Evolutionary conservation across 2,113 vertebrate species (phyloP), one percentile per base, ranked within the genome.

Genomic region (Microtus montanus): DNA sequence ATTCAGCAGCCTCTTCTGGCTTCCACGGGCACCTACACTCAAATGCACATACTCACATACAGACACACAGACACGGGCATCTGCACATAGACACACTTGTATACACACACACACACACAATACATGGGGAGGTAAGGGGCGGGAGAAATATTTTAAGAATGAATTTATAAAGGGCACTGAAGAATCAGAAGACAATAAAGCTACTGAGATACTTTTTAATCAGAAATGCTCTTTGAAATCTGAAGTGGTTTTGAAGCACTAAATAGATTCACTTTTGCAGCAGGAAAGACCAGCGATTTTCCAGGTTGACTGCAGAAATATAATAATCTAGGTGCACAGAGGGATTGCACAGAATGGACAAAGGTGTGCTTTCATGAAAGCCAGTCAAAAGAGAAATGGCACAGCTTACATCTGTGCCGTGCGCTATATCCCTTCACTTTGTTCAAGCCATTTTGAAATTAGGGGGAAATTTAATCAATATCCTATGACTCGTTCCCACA

Each of bases 281-380:
- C 24, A 35, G 35, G 12, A 41, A 80, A 77, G 10, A 73, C 30
- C 24, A 84, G 85, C n/a, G 20, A 49, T 91, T 88, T 90, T 70
- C 79, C 41, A 54, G 7, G 63, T 35, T 89, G 64, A 79, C 71
- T 93, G 70, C 20, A 80, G 87, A 97, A 92, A 88, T 58, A 47
- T 22, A 94, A 74, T 66, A 68, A 35, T 75, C 33, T 88, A 87
- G 68, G 22, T 83, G 78, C 87, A 77, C 17, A 83, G 82, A 61
- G 20, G 3, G 22, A 70, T 35, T 87, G 33, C 61, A 33, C 86
- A 71, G 66, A 96, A 93, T 6, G 80, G 66, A 97, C 88, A 87
- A 95, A 83, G n/a, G 82, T 84, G 63, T 95, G 70, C 41, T 95
- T 97, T 93, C 78, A 94, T 86, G 71, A 90, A 96, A 95, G 30